Evolutionary conservation across 2,888 invertebrate genomes (phyloP).

Genomic region (Metallyticus violacea): DNA sequence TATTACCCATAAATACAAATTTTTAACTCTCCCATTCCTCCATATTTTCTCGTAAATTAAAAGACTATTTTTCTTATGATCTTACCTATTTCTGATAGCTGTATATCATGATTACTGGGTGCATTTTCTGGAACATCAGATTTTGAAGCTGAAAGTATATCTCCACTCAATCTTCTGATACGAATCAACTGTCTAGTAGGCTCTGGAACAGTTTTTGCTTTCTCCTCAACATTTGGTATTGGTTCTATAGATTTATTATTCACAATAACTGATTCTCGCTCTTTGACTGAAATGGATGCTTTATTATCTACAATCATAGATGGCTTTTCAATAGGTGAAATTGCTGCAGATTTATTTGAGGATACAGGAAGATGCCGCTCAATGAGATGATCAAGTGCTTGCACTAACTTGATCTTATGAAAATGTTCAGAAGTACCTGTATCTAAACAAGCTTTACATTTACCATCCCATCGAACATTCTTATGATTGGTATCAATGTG

Average conservation of each 20-base stretch:
- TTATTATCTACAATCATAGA: neutral
- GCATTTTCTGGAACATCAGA: neutral
- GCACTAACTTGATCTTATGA: neutral
- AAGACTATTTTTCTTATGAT: neutral
- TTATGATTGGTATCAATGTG: conserved; percentile 17
- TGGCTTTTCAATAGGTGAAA: neutral
- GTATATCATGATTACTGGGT: neutral
- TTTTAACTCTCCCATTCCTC: too few species aligned
- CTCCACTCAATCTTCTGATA: conserved; percentile 49
- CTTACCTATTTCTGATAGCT: neutral
- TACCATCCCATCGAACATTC: conserved; percentile 23
- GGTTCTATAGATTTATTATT: neutral
- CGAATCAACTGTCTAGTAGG: conserved; percentile 34
- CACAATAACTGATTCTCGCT: neutral
- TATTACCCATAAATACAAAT: too few species aligned
- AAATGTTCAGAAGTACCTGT: neutral
- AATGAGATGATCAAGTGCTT: neutral
- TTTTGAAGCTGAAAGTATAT: conserved; percentile 44
- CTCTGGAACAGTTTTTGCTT: neutral
- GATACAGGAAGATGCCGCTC: neutral
- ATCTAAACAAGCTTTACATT: conserved; percentile 12
- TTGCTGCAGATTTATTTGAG: neutral
- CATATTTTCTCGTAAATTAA: too few species aligned
- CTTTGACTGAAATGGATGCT: neutral
- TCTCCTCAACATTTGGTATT: neutral